Conservation (phyloP, 2,888 invertebrate genomes). For the Labia minor region DNA sequence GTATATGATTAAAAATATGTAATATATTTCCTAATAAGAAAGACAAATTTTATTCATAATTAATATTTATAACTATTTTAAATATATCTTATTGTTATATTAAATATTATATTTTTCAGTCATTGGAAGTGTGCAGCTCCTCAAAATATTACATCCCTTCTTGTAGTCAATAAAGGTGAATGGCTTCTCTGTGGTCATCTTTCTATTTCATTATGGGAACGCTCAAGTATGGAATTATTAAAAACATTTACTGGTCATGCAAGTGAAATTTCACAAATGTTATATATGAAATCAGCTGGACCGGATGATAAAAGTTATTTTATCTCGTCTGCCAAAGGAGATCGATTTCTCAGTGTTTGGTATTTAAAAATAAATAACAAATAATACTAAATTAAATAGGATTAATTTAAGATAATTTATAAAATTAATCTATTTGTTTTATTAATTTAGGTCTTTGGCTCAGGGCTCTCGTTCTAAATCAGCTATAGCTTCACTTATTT, state of each 20-base stretch:
- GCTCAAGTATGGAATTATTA: conserved; percentile 45
- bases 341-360: conserved; percentile 33
- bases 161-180: conserved; percentile 34
- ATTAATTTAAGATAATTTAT: too few species aligned
- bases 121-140: background rate
- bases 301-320: conserved; percentile 35
- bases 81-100: too few species aligned
- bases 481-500: conserved; percentile 47
- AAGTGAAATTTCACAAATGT: conserved; percentile 43
- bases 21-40: too few species aligned
- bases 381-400: too few species aligned
- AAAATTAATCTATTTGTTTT: background rate
- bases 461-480: conserved; percentile 36
- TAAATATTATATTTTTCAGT: background rate
- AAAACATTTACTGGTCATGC: conserved; percentile 55
- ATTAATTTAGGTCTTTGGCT: conserved; percentile 20
- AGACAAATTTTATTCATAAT: too few species aligned
- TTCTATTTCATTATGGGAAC: conserved; percentile 52
- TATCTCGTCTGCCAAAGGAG: conserved; percentile 34
- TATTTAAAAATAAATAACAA: too few species aligned
- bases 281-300: conserved; percentile 31
- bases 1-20: too few species aligned
- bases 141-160: conserved; percentile 32
- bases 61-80: too few species aligned
- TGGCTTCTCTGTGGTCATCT: conserved; percentile 35